A percentile compares a stretch with the other conserved stretches of the same genome.
These are phyloP conservation scores for Nephotettix cincticeps DNA, from an alignment of 1,140 invertebrate genomes.

Conservation along the genomic window DNA sequence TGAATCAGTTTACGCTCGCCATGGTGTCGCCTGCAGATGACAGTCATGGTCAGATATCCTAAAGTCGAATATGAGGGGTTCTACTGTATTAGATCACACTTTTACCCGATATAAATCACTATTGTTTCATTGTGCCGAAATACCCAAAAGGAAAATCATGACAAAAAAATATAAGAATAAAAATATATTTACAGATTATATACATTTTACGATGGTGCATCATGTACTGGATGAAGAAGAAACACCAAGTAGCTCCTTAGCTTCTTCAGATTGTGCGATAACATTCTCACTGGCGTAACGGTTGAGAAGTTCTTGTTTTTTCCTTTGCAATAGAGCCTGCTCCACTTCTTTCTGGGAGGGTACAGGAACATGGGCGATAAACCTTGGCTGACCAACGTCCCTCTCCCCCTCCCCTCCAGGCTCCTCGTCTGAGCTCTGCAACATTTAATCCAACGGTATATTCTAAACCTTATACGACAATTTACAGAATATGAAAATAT, in stretches of 20 bases:
- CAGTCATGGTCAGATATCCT: too few species aligned
- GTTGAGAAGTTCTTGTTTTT: constrained; percentile 73
- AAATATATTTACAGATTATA: constrained; percentile 3
- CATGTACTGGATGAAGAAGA: background rate
- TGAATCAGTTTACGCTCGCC: too few species aligned
- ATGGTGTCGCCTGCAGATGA: too few species aligned
- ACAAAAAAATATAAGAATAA: too few species aligned
- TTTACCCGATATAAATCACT: too few species aligned
- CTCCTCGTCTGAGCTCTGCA: constrained; percentile 38
- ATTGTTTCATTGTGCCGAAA: too few species aligned
- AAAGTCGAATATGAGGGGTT: too few species aligned
- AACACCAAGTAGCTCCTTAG: constrained; percentile 24
- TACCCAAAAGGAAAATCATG: too few species aligned
- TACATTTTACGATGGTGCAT: background rate
- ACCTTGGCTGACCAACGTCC: constrained; percentile 52
- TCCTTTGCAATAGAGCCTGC: constrained; percentile 79
- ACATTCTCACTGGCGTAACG: constrained; percentile 34
- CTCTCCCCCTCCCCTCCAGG: constrained; percentile 35
- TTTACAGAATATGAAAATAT: too few species aligned
- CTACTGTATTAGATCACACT: too few species aligned
- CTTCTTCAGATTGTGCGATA: constrained; percentile 12
- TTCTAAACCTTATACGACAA: too few species aligned
- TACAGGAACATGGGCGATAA: constrained; percentile 82
- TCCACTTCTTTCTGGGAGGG: constrained; percentile 89
- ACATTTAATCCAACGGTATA: too few species aligned